A percentile compares a stretch with the other conserved stretches of the same genome.
These are phyloP conservation scores for Drosophila eugracilis DNA, from an alignment of 1,140 invertebrate genomes.

Conservation along the genomic window DNA sequence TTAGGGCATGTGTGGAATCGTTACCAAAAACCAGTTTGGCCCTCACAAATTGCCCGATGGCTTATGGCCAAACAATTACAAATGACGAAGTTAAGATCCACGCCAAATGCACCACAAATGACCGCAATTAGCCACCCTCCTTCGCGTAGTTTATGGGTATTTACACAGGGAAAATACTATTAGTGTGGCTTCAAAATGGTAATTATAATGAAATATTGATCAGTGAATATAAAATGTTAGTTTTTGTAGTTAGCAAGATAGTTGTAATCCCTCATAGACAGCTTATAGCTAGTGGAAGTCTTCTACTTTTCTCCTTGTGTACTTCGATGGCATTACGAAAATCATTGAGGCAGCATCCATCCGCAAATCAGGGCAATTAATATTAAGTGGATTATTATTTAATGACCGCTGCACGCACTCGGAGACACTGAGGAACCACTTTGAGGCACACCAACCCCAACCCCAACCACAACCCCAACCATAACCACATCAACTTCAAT, in stretches of 20 bases:
- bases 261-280: too few species aligned
- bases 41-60: constrained; percentile 52
- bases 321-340: not conserved
- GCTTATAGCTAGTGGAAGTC: too few species aligned
- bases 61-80: constrained; percentile 71
- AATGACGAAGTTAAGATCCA: constrained; percentile 33
- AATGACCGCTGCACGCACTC: constrained; percentile 76
- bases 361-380: constrained; percentile 80
- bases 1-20: constrained; percentile 56
- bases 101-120: constrained; percentile 63
- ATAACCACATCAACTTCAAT: constrained; percentile 54
- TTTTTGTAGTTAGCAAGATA: too few species aligned
- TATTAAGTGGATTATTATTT: constrained; percentile 84
- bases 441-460: not conserved
- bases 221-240: too few species aligned
- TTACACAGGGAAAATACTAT: not conserved
- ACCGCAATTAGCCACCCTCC: constrained; percentile 68
- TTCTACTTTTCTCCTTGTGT: not conserved
- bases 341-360: constrained; percentile 24
- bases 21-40: constrained; percentile 51
- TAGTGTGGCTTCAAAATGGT: too few species aligned
- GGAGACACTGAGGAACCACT: constrained; percentile 26
- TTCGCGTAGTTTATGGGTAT: constrained; percentile 1
- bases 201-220: too few species aligned
- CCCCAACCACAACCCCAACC: not conserved